phyloP scores from a whole-genome alignment of 2,797 vertebrate genomes.

The Pseudopleuronectes americanus region DNA sequence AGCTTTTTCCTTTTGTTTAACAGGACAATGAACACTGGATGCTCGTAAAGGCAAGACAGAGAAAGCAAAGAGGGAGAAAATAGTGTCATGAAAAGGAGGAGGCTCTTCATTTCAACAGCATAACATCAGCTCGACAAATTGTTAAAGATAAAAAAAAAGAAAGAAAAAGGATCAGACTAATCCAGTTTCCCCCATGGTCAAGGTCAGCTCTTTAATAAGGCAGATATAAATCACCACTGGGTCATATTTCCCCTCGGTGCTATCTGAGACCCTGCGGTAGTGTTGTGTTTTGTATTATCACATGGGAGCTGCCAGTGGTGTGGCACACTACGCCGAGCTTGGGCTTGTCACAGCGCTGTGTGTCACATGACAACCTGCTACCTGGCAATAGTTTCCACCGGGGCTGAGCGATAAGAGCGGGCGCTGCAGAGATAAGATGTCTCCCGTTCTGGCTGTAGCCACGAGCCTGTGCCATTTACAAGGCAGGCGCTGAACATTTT shows the following conservation, averaged over 20 bases:
- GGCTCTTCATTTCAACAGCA: constrained; percentile 52
- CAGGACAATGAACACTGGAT: constrained; percentile 65
- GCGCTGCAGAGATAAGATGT: constrained; percentile 75
- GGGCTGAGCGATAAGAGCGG: constrained; percentile 73
- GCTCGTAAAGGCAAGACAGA: constrained; percentile 41
- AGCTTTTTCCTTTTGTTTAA: constrained; percentile 72
- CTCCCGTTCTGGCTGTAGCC: constrained; percentile 68
- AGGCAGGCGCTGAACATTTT: constrained; percentile 63
- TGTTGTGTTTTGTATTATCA: constrained; percentile 74
- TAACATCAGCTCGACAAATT: constrained; percentile 57
- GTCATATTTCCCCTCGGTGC: constrained; percentile 64
- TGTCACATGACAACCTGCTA: constrained; percentile 77
- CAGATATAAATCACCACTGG: constrained; percentile 75
- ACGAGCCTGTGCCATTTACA: constrained; percentile 67
- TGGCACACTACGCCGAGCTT: constrained; percentile 62
- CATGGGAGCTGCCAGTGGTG: constrained; percentile 62
- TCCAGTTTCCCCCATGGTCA: constrained; percentile 69
- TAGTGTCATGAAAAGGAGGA: constrained; percentile 36
- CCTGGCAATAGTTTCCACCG: constrained; percentile 73
- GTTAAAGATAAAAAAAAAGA: constrained; percentile 29
- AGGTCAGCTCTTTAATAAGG: constrained; percentile 80
- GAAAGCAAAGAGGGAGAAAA: constrained; percentile 26
- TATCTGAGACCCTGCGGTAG: constrained; percentile 66
- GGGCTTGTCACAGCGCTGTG: constrained; percentile 60
- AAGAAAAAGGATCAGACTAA: constrained; percentile 54